Evolutionary conservation across 2,113 vertebrate genomes (phyloP).

Genomic region (Epinephelus moara): DNA sequence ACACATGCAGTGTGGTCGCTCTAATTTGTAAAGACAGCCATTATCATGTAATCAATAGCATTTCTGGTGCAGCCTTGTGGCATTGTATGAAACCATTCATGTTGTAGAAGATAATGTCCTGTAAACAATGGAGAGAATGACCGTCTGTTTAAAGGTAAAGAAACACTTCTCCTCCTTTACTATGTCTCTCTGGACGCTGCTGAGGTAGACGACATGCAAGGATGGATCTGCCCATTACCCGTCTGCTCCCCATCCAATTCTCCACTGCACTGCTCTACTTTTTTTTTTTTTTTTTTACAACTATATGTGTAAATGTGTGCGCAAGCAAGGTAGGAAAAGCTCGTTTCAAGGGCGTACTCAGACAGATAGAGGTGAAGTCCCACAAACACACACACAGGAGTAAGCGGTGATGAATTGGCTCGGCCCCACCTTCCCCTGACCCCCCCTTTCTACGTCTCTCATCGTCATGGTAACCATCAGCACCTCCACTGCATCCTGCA

Average conservation of each 20-base stretch:
- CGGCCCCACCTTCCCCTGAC: slow-evolving; percentile 59
- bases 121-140: slow-evolving; percentile 6
- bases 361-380: slow-evolving; percentile 69
- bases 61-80: slow-evolving; percentile 14
- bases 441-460: slow-evolving; percentile 48
- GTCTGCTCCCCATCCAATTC: slow-evolving; percentile 42
- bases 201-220: slow-evolving; percentile 6
- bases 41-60: slow-evolving; percentile 37
- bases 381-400: slow-evolving; percentile 38
- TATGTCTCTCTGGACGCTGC: neutral
- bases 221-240: slow-evolving; percentile 26
- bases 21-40: slow-evolving; percentile 49
- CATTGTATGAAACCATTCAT: slow-evolving; percentile 15
- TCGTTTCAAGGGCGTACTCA: slow-evolving; percentile 66
- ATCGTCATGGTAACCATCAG: slow-evolving; percentile 83
- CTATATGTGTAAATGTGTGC: slow-evolving; percentile 28
- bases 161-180: neutral
- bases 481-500: slow-evolving; percentile 66
- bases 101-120: slow-evolving; percentile 21
- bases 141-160: neutral
- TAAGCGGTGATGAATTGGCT: slow-evolving; percentile 70
- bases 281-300: neutral
- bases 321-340: slow-evolving; percentile 27
- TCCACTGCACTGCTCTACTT: slow-evolving; percentile 54
- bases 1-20: slow-evolving; percentile 19